A percentile compares a stretch with the other conserved stretches of the same genome.
Evolutionary conservation across 2,888 invertebrate species (phyloP).

Genomic region (Cordilura impudica): DNA sequence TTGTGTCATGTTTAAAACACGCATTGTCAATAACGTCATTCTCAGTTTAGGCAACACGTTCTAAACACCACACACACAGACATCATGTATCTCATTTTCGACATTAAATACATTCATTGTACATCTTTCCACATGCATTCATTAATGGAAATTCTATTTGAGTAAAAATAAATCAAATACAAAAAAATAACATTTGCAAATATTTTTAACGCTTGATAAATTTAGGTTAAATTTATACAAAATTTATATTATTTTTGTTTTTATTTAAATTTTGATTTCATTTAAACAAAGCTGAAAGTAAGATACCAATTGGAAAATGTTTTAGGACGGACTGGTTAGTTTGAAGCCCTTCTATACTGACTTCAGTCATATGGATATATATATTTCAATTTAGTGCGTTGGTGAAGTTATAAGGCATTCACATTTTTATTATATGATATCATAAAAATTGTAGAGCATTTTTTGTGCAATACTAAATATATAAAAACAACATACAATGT

Average conservation of each 20-base stretch:
- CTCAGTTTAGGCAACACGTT: conserved; percentile 9
- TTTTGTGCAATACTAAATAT: conserved; percentile 12
- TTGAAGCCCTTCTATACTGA: not conserved
- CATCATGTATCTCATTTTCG: conserved; percentile 40
- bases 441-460: conserved; percentile 24
- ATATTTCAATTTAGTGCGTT: not conserved
- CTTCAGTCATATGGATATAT: not conserved
- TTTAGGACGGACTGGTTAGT: not conserved
- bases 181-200: conserved; percentile 26
- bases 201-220: conserved; percentile 64
- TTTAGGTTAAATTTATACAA: conserved; percentile 63
- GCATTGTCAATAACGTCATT: conserved; percentile 55
- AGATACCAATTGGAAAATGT: not conserved
- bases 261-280: no score
- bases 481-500: not conserved
- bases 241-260: no score
- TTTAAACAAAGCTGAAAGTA: not conserved
- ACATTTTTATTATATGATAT: conserved; percentile 35
- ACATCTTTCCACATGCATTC: conserved; percentile 17
- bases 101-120: not conserved
- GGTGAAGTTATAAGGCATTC: not conserved
- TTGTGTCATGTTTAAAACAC: conserved; percentile 48
- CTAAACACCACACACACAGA: conserved; percentile 24
- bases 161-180: not conserved
- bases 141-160: conserved; percentile 12